Percentiles rank a stretch among this genome's conserved stretches.
Conservation (phyloP, 2,888 invertebrate genomes). For the Esperia sulphurella region DNA sequence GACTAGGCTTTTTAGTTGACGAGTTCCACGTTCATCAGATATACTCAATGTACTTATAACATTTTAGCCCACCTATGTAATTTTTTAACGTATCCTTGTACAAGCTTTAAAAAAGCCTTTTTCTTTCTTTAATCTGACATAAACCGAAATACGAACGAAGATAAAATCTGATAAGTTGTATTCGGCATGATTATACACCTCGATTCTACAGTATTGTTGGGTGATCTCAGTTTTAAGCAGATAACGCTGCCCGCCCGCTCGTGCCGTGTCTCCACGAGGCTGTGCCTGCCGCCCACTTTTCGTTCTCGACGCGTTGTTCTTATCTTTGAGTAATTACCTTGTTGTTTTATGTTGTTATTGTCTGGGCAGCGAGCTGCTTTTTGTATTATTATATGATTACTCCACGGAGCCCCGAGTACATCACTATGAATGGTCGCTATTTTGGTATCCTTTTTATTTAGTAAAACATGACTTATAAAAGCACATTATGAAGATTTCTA, state of each 20-base stretch:
- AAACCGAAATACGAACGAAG: too few relatives aligned
- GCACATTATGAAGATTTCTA: background rate
- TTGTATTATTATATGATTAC: constrained; percentile 37
- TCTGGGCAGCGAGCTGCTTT: constrained; percentile 33
- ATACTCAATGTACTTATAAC: too few relatives aligned
- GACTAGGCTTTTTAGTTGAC: too few relatives aligned
- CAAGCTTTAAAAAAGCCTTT: too few relatives aligned
- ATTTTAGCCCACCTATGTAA: too few relatives aligned
- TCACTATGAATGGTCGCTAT: constrained; percentile 1
- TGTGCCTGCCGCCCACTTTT: constrained; percentile 32
- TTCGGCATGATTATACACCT: too few relatives aligned
- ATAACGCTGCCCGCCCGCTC: constrained; percentile 14
- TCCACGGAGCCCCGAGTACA: constrained; percentile 2
- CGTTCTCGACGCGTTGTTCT: constrained; percentile 50
- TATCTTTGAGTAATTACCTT: constrained; percentile 65
- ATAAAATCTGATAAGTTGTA: too few relatives aligned
- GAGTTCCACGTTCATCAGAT: too few relatives aligned
- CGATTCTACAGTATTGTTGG: too few relatives aligned
- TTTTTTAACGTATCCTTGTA: too few relatives aligned
- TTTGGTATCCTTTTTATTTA: background rate
- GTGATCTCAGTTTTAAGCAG: too few relatives aligned
- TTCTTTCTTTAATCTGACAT: too few relatives aligned
- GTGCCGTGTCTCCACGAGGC: constrained; percentile 20
- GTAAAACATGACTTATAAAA: background rate
- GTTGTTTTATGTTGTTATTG: constrained; percentile 55